Evolutionary conservation across 2,888 invertebrate species (phyloP), one percentile per base, ranked within the genome.

Genomic region (Lamellibrachia columna): DNA sequence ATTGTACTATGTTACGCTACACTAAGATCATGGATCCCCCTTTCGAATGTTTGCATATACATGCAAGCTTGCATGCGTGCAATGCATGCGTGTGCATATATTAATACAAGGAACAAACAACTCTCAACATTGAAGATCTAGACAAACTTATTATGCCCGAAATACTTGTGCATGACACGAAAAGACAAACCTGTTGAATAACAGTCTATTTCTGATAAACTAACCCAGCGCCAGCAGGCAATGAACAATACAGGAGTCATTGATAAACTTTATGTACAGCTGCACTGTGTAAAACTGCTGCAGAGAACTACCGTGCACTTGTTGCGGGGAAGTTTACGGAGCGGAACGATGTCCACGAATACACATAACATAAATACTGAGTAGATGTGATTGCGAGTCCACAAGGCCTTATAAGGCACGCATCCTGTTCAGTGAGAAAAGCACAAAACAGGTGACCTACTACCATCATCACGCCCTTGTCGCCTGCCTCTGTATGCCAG

Each of bases 321-420:
- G 22, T 75, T 75, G 75, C 75, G 22, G 75, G 75, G 40, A 40
- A 40, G 75, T 75, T 75, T 75, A 75, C 22, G 22, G 15, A 75
- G 75, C 75, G 75, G 75, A 75, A 75, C 75, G 75, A 75, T 22
- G 75, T 75, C 75, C 75, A 75, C 60, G 60, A 60, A 60, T 60
- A 11, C 60, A 60, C 75, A 22, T 75, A 75, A 75, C 15, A 22
- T 75, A 75, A 11, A 22, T 22, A n/a, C 22, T 6, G 75, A 75
- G 75, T 22, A 75, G 75, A 15, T 75, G 22, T 75, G 75, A 75
- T 75, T 75, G 75, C n/a, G 75, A 22, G 75, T 75, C 6, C 75
- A 75, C 22, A 6, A 22, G 75, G 75, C 75, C 75, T 75, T 75
- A 75, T 75, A 75, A 75, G 75, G 75, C 75, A 75, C 22, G 22